Conservation (phyloP, 2,888 invertebrate species). For the Mechanitis mazaeus region DNA sequence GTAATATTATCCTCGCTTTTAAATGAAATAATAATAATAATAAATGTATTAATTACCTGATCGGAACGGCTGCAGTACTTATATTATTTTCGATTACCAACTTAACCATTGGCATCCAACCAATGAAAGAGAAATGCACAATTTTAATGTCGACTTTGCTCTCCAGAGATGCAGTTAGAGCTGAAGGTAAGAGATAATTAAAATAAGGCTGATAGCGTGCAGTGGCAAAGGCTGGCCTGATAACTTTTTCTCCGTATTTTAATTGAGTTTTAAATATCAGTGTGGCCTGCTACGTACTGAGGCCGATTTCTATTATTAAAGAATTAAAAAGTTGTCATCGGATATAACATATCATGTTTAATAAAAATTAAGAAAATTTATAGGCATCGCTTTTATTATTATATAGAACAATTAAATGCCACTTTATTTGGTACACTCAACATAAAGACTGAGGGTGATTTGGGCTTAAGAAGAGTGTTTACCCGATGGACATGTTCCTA, state of each 20-base stretch:
- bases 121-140: conserved; percentile 1
- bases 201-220: conserved; percentile 18
- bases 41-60: too few species aligned
- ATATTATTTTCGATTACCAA: not conserved
- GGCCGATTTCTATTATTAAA: too few species aligned
- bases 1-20: too few species aligned
- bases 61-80: too few species aligned
- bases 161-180: conserved; percentile 16
- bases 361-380: too few species aligned
- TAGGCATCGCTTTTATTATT: too few species aligned
- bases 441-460: conserved; percentile 58
- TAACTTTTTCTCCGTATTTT: conserved; percentile 16
- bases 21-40: too few species aligned
- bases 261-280: conserved; percentile 17
- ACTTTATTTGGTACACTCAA: conserved; percentile 33
- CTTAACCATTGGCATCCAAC: not conserved
- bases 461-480: conserved; percentile 54
- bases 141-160: conserved; percentile 12
- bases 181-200: conserved; percentile 21
- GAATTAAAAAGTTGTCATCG: too few species aligned
- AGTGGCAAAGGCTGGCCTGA: conserved; percentile 11
- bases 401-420: conserved; percentile 45
- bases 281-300: not conserved
- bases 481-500: conserved; percentile 34
- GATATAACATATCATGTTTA: not conserved